phyloP scores from a whole-genome alignment of 2,797 vertebrate species.

The Lutjanus campechanus region DNA sequence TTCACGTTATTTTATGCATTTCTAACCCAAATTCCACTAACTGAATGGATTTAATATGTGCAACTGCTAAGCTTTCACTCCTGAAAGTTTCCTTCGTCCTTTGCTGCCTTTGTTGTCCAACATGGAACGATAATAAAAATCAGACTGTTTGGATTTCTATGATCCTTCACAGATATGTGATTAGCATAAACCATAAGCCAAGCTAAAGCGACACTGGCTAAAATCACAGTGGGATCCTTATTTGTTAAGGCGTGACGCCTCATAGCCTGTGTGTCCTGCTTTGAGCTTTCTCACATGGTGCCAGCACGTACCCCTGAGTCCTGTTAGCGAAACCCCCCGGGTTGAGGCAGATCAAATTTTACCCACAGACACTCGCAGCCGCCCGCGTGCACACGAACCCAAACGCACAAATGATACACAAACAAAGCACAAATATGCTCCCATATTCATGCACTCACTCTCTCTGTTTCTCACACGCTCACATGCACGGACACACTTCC shows the following conservation, averaged over 20 bases:
- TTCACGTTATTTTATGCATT: not conserved
- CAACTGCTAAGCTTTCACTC: slow-evolving; percentile 9
- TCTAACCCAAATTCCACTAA: not conserved
- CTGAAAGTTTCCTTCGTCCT: slow-evolving; percentile 67
- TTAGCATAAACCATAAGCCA: slow-evolving; percentile 82
- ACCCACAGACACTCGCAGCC: slow-evolving; percentile 48
- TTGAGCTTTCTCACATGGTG: slow-evolving; percentile 73
- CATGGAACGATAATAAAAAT: slow-evolving; percentile 74
- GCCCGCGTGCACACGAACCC: slow-evolving; percentile 37
- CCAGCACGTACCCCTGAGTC: slow-evolving; percentile 78
- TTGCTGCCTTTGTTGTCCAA: slow-evolving; percentile 75
- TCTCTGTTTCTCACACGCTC: not conserved
- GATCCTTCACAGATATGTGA: slow-evolving; percentile 76
- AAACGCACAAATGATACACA: slow-evolving; percentile 48
- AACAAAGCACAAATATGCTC: slow-evolving; percentile 62
- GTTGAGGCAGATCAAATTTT: slow-evolving; percentile 65
- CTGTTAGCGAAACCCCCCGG: slow-evolving; percentile 78
- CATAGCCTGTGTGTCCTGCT: slow-evolving; percentile 74
- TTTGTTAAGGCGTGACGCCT: slow-evolving; percentile 78
- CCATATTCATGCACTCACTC: slow-evolving; percentile 74
- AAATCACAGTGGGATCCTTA: slow-evolving; percentile 77
- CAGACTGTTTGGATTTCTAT: slow-evolving; percentile 79
- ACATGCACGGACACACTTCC: slow-evolving; percentile 26
- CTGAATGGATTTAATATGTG: slow-evolving; percentile 4
- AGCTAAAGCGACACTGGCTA: slow-evolving; percentile 73